Evolutionary conservation across 2,888 invertebrate genomes (phyloP).

Genomic region (Gymnosoma rotundatum): DNA sequence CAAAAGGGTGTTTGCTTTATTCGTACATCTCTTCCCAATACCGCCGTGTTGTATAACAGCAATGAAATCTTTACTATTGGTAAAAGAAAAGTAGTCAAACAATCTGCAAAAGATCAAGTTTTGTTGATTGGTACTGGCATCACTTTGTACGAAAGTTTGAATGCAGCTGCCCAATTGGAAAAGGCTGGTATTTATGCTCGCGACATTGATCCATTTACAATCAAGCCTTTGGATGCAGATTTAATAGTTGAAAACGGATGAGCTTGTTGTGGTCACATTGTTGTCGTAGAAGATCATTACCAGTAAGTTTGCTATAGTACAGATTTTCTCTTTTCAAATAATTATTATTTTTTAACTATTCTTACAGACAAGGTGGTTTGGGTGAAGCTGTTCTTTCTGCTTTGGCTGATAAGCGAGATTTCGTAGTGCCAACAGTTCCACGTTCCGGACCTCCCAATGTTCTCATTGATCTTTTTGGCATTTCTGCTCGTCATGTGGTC

Average conservation of each 20-base stretch:
- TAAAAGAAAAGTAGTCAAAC: constrained; percentile 89
- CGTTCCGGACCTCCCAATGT: constrained; percentile 95
- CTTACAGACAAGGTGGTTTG: constrained; percentile 88
- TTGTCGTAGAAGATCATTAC: constrained; percentile 99
- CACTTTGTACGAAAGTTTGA: constrained; percentile 94
- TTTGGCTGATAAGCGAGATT: constrained; percentile 87
- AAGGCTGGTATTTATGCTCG: constrained; percentile 89
- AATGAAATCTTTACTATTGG: constrained; percentile 92
- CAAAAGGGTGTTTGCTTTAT: constrained; percentile 97
- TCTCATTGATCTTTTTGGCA: constrained; percentile 93
- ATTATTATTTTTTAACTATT: constrained; percentile 25
- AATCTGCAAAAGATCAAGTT: constrained; percentile 89
- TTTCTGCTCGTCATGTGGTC: constrained; percentile 91
- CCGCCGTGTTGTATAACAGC: constrained; percentile 92
- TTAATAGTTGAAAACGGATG: constrained; percentile 89
- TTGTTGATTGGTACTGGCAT: constrained; percentile 96
- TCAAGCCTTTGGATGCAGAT: constrained; percentile 95
- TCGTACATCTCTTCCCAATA: constrained; percentile 96
- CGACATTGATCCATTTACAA: constrained; percentile 96
- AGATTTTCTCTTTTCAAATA: not conserved
- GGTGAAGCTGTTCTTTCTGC: constrained; percentile 97
- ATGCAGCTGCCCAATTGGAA: constrained; percentile 90
- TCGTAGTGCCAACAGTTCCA: constrained; percentile 90
- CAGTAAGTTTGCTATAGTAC: constrained; percentile 85
- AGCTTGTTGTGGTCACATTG: constrained; percentile 90